Percentiles rank a stretch among this genome's conserved stretches.
Evolutionary conservation across 2,888 invertebrate genomes (phyloP).

Genomic region (Agriopis leucophaearia): DNA sequence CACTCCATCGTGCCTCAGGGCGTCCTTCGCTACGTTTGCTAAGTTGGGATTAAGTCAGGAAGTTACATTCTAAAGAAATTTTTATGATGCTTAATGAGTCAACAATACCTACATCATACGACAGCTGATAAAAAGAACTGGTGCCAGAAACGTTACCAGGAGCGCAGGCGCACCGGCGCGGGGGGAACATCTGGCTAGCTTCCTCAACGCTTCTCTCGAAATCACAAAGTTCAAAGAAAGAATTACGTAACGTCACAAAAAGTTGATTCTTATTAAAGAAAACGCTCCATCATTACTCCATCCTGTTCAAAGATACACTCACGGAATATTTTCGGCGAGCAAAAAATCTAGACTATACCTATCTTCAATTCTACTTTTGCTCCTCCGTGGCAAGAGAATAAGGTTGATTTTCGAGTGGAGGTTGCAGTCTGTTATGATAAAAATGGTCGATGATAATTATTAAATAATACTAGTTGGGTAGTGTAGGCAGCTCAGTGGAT

Average conservation of each 20-base stretch:
- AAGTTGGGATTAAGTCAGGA: no score
- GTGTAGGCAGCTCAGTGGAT: slow-evolving; percentile 45
- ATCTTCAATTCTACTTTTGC: not conserved
- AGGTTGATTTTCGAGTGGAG: slow-evolving; percentile 11
- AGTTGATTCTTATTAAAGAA: slow-evolving; percentile 51
- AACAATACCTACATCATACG: no score
- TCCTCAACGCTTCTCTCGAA: not conserved
- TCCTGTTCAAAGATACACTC: slow-evolving; percentile 51
- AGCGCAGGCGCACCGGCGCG: no score
- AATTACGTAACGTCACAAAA: slow-evolving; percentile 48
- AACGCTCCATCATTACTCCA: slow-evolving; percentile 55
- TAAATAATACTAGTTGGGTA: slow-evolving; percentile 48
- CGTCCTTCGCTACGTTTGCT: no score
- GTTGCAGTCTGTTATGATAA: slow-evolving; percentile 27
- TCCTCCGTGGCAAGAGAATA: not conserved
- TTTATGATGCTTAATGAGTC: no score
- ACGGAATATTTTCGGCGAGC: slow-evolving; percentile 44
- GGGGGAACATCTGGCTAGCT: not conserved
- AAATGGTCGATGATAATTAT: slow-evolving; percentile 37
- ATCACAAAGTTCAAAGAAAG: slow-evolving; percentile 40
- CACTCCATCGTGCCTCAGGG: no score
- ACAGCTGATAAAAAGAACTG: no score
- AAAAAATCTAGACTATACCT: slow-evolving; percentile 43
- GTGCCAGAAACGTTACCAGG: no score
- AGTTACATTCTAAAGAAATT: no score